A percentile compares a stretch with the other conserved stretches of the same genome.
Evolutionary conservation across 2,113 vertebrate genomes (phyloP).

Genomic region (Bungarus multicinctus): DNA sequence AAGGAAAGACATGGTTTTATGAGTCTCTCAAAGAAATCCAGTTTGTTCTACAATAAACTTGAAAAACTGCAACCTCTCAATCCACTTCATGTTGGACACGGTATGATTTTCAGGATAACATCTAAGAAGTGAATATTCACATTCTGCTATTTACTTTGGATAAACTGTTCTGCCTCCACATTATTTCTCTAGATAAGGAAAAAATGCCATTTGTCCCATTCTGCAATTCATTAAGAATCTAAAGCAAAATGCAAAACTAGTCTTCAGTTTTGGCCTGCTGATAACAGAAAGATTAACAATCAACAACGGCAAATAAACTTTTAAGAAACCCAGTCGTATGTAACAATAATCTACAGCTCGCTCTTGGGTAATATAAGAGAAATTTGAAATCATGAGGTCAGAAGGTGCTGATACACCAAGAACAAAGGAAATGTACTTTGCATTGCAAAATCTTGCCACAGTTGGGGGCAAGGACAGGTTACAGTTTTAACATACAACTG

Average conservation of each 20-base stretch:
- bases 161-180: not conserved
- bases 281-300: not conserved
- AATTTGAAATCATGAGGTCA: not conserved
- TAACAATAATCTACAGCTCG: not conserved
- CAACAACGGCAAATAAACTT: not conserved
- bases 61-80: conserved; percentile 11
- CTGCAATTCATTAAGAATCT: not conserved
- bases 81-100: not conserved
- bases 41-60: conserved; percentile 6
- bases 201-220: not conserved
- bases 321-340: not conserved
- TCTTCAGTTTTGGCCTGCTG: not conserved
- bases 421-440: not conserved
- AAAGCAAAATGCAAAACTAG: not conserved
- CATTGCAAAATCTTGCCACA: not conserved
- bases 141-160: not conserved
- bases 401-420: not conserved
- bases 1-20: not conserved
- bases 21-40: not conserved
- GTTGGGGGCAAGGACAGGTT: not conserved
- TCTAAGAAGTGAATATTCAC: not conserved
- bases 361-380: not conserved
- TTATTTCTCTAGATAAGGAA: not conserved
- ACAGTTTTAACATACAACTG: not conserved
- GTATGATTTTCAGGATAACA: not conserved